phyloP scores from a whole-genome alignment of 2,113 vertebrate species.

The Eubucco bourcierii region DNA sequence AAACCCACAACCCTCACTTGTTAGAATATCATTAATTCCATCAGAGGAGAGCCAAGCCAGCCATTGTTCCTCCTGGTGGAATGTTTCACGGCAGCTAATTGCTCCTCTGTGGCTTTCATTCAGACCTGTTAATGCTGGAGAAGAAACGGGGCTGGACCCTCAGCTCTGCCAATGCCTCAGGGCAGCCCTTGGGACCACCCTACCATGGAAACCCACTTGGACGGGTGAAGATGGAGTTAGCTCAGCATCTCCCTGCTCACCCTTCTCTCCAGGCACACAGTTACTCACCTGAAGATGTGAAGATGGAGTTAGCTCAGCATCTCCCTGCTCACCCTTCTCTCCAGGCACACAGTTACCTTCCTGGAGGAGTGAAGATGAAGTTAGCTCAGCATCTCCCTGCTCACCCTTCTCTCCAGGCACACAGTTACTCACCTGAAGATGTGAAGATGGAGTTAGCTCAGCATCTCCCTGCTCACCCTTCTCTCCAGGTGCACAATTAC shows the following conservation, averaged over 20 bases:
- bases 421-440: too few relatives aligned
- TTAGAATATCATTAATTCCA: conserved; percentile 19
- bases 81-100: conserved; percentile 42
- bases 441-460: too few relatives aligned
- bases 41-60: neutral
- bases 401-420: too few relatives aligned
- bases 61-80: conserved; percentile 29
- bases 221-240: neutral
- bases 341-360: too few relatives aligned
- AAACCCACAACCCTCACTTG: neutral
- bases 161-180: neutral
- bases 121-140: neutral
- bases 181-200: neutral
- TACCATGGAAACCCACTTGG: neutral
- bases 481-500: neutral
- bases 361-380: too few relatives aligned
- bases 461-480: too few relatives aligned
- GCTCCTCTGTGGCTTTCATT: neutral
- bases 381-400: too few relatives aligned
- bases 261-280: neutral
- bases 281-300: too few relatives aligned
- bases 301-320: too few relatives aligned
- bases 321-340: too few relatives aligned
- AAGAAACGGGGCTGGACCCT: neutral
- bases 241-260: neutral